These are phyloP conservation scores for Dryobates pubescens DNA, from an alignment of 2,797 vertebrate species.

Conservation along the genomic window DNA sequence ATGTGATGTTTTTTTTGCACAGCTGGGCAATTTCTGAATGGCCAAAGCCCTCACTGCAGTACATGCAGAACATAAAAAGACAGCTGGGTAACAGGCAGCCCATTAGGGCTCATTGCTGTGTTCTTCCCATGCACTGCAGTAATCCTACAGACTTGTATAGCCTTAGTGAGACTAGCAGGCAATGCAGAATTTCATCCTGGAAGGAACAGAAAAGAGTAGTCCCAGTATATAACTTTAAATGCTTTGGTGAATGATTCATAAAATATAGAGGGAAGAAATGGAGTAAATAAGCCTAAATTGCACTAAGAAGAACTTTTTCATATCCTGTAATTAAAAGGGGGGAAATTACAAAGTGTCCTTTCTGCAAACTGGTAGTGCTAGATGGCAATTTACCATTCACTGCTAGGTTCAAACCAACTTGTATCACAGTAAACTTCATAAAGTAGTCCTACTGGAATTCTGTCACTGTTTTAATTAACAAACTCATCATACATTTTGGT, in stretches of 20 bases:
- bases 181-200: neutral
- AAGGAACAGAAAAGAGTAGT: neutral
- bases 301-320: neutral
- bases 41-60: neutral
- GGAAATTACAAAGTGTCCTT: constrained; percentile 5
- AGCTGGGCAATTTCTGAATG: neutral
- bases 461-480: constrained; percentile 45
- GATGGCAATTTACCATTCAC: neutral
- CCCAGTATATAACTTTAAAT: neutral
- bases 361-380: constrained; percentile 9
- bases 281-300: neutral
- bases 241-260: neutral
- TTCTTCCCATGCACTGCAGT: neutral
- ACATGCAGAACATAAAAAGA: neutral
- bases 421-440: constrained; percentile 21
- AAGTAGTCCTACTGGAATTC: constrained; percentile 41
- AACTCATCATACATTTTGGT: constrained; percentile 41
- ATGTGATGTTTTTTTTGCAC: neutral
- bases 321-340: neutral
- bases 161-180: neutral
- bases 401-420: neutral
- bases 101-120: neutral
- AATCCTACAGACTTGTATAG: neutral
- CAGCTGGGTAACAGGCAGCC: neutral
- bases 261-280: neutral